phyloP scores from a whole-genome alignment of 2,888 invertebrate species.

The Caenorhabditis sp. region DNA sequence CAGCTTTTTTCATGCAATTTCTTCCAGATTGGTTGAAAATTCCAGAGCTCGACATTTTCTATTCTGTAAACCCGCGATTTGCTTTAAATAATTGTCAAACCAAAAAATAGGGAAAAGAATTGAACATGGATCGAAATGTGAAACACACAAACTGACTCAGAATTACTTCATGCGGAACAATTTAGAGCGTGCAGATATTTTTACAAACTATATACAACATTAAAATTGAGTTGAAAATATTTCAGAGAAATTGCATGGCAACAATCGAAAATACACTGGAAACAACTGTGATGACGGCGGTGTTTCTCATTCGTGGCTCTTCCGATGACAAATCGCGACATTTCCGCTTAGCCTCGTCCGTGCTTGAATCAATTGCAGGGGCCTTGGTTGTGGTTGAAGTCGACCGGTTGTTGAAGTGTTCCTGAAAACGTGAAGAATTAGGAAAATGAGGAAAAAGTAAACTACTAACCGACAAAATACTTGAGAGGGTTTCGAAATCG shows the following conservation, averaged over 20 bases:
- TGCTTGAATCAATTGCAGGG: neutral
- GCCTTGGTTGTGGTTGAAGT: constrained; percentile 3
- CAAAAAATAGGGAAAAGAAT: neutral
- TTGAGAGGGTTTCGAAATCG: constrained; percentile 43
- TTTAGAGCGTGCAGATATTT: too few relatives aligned
- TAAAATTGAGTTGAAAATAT: neutral
- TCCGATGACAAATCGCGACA: neutral
- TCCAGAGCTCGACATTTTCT: neutral
- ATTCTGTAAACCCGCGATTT: neutral
- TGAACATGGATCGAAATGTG: too few relatives aligned
- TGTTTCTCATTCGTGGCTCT: constrained; percentile 14
- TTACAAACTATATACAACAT: too few relatives aligned
- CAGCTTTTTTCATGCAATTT: neutral
- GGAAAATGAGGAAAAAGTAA: neutral
- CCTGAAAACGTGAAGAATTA: constrained; percentile 12
- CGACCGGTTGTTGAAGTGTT: constrained; percentile 35
- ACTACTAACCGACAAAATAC: constrained; percentile 29
- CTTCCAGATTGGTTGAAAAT: constrained; percentile 13
- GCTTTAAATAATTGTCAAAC: neutral
- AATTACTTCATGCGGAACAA: too few relatives aligned
- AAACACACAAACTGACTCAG: too few relatives aligned
- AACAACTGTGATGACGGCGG: neutral
- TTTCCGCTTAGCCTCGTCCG: neutral
- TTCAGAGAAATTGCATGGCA: neutral
- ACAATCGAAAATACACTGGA: neutral